Conservation (phyloP, 2,797 vertebrate species). For the Macropodus opercularis region DNA sequence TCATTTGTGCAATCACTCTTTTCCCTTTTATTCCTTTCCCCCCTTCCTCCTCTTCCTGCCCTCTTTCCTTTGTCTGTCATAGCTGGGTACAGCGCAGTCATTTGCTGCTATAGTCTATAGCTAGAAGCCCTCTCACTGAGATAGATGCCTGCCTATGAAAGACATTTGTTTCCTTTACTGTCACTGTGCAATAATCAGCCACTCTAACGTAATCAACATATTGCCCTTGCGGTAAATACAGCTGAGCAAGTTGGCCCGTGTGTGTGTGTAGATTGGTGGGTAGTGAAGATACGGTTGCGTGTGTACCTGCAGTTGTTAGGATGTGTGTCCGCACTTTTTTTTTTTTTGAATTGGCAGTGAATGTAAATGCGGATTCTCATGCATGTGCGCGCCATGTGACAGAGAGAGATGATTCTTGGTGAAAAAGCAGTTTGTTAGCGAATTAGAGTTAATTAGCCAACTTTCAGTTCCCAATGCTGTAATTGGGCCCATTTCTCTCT, state of each 20-base stretch:
- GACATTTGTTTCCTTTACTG: slow-evolving; percentile 82
- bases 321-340: slow-evolving; percentile 26
- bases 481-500: slow-evolving; percentile 86
- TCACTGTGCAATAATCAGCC: slow-evolving; percentile 83
- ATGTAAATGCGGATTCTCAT: slow-evolving; percentile 38
- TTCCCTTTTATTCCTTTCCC: slow-evolving; percentile 35
- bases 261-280: slow-evolving; percentile 18
- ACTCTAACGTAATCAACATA: slow-evolving; percentile 83
- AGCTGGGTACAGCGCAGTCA: slow-evolving; percentile 63
- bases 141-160: slow-evolving; percentile 81
- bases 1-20: slow-evolving; percentile 62
- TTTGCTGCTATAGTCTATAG: slow-evolving; percentile 71
- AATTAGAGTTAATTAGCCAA: slow-evolving; percentile 87
- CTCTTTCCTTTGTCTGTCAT: slow-evolving; percentile 65
- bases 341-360: slow-evolving; percentile 32
- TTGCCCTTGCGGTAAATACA: slow-evolving; percentile 83
- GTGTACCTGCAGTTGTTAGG: slow-evolving; percentile 49
- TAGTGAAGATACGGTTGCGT: slow-evolving; percentile 2
- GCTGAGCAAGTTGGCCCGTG: slow-evolving; percentile 78
- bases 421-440: slow-evolving; percentile 85
- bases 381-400: slow-evolving; percentile 68
- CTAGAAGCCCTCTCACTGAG: slow-evolving; percentile 72
- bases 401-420: slow-evolving; percentile 79
- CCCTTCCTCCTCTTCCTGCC: slow-evolving; percentile 58
- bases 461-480: slow-evolving; percentile 83